Conservation (phyloP, 1,140 invertebrate genomes). For the Cardiocondyla obscurior region DNA sequence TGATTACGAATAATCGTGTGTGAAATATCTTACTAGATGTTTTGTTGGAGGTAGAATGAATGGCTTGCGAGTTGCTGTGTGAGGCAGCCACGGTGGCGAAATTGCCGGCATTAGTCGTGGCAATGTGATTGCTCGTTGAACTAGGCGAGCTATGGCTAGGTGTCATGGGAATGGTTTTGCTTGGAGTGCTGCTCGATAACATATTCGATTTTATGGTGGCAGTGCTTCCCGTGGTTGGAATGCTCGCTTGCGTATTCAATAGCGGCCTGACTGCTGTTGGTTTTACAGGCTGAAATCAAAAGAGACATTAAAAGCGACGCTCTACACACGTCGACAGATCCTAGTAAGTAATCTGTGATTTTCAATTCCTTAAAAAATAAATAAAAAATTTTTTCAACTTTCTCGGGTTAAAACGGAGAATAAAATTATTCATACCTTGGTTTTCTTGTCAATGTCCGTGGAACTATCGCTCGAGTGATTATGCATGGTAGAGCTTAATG, state of each 20-base stretch:
- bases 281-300: slow-evolving; percentile 87
- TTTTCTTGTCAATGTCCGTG: slow-evolving; percentile 89
- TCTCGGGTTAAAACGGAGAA: not conserved
- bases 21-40: slow-evolving; percentile 79
- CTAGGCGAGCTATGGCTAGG: slow-evolving; percentile 86
- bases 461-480: slow-evolving; percentile 91
- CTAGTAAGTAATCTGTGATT: not conserved
- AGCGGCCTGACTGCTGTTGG: slow-evolving; percentile 89
- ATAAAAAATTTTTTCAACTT: not conserved
- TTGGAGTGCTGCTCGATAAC: slow-evolving; percentile 85
- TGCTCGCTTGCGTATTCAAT: slow-evolving; percentile 85
- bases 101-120: slow-evolving; percentile 84
- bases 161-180: slow-evolving; percentile 85
- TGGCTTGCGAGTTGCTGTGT: slow-evolving; percentile 83
- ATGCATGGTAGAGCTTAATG: slow-evolving; percentile 85
- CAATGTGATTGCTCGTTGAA: slow-evolving; percentile 85
- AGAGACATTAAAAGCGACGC: not conserved
- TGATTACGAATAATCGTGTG: not conserved
- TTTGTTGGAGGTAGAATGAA: slow-evolving; percentile 84
- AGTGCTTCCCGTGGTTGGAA: slow-evolving; percentile 84
- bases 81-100: slow-evolving; percentile 87
- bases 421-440: slow-evolving; percentile 85
- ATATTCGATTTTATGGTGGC: slow-evolving; percentile 82
- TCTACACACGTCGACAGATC: not conserved
- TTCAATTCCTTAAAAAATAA: not conserved